Base-by-base conservation (phyloP, 2,888 invertebrate genomes). In the Cataglyphis altisquamis region DNA sequence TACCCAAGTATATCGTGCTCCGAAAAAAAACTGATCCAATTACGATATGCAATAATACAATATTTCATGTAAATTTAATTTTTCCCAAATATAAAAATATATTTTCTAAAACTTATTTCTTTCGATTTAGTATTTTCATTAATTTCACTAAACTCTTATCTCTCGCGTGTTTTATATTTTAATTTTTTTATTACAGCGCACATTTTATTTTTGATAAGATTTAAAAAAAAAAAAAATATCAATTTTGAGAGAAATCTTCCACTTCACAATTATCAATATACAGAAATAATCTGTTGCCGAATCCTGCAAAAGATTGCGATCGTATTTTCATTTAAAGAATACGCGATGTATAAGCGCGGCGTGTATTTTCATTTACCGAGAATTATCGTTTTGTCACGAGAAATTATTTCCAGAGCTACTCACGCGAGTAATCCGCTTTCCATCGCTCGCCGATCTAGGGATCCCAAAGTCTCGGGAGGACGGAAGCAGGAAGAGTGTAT, bases 341-440 rank as follows among this genome's bases (percentile, higher is more conserved):
- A 25, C 10, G 36, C 15, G 2, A 36, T n/a, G 15, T 15, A 29
- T 4, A 0, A 39, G 25, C 36, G 25, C 6, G 10, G 4, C 5
- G 5, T 60, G 3, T 5, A 0, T n/a, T n/a, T n/a, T 8, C n/a
- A 63, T 36, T 45, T 48, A 3, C 1, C 74, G 18, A 10, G 2
- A 21, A 48, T 75, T 32, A 21, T 64, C 8, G 9, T 4, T 15
- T 4, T 15, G 29, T 2, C 15, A n/a, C 10, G 21, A 32, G 45
- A 36, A 63, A 75, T 57, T 29, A 67, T 48, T 57, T 67, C 29
- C 29, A 18, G 0, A 55, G 41, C 25, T 67, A 77, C 62, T 63
- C 45, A 63, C 67, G 15, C 55, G n/a, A 55, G 3, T 67, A 55
- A 57, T 77, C 67, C 55, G 55, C 10, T n/a, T 18, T 62, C 48